These are phyloP conservation scores for Malacoraja senta DNA, from an alignment of 2,797 vertebrate species.

Conservation along the genomic window DNA sequence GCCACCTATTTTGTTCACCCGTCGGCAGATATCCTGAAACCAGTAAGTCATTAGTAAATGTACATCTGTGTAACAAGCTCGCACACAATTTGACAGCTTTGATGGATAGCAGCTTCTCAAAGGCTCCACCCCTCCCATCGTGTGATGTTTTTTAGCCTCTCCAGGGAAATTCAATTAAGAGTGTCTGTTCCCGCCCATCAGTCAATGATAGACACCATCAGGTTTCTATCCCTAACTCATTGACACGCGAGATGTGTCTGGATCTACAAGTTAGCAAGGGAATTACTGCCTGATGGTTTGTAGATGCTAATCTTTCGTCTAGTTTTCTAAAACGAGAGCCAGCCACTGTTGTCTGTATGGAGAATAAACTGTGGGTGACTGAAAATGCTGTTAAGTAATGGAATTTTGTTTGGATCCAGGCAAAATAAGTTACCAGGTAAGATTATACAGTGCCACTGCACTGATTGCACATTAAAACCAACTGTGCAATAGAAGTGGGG, in stretches of 20 bases:
- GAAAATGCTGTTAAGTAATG: not conserved
- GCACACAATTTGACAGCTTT: conserved; percentile 59
- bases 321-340: conserved; percentile 67
- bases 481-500: not conserved
- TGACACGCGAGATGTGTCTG: conserved; percentile 58
- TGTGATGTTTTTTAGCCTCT: conserved; percentile 43
- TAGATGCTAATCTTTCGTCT: conserved; percentile 51
- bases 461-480: not conserved
- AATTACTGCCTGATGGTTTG: conserved; percentile 72
- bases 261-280: conserved; percentile 63
- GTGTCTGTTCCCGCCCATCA: conserved; percentile 63
- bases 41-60: conserved; percentile 52
- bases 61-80: conserved; percentile 55
- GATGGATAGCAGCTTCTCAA: conserved; percentile 54
- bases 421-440: not conserved
- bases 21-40: conserved; percentile 50
- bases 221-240: conserved; percentile 59
- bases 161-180: conserved; percentile 82
- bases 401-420: not conserved
- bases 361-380: conserved; percentile 53
- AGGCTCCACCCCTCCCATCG: conserved; percentile 61
- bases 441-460: not conserved
- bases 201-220: conserved; percentile 68
- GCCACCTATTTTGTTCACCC: conserved; percentile 49
- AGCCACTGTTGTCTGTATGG: conserved; percentile 63